Evolutionary conservation across 2,113 vertebrate species (phyloP).

Genomic region (Excalfactoria chinensis): DNA sequence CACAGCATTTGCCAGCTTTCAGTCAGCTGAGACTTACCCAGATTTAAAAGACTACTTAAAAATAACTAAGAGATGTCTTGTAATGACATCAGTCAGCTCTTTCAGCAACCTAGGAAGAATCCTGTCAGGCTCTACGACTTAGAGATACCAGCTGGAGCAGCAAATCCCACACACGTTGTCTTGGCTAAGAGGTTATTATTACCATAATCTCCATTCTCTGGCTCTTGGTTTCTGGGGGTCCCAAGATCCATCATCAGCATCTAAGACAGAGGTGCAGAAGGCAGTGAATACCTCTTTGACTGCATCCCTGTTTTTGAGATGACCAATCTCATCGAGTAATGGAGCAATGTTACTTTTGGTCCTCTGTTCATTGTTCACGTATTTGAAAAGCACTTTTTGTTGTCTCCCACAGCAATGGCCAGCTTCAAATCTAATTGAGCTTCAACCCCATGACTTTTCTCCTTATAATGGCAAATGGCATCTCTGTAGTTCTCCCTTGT

Average conservation of each 20-base stretch:
- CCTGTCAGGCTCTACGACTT: neutral
- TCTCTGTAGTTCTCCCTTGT: neutral
- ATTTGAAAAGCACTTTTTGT: neutral
- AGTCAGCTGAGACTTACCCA: neutral
- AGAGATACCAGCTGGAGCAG: neutral
- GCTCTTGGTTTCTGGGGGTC: neutral
- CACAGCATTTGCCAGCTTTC: neutral
- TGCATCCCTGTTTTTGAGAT: neutral
- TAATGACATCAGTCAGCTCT: neutral
- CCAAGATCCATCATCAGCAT: neutral
- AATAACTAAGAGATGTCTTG: neutral
- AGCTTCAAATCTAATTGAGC: neutral
- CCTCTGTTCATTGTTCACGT: neutral
- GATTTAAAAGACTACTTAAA: neutral
- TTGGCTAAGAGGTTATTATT: neutral
- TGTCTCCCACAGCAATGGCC: neutral
- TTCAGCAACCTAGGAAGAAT: neutral
- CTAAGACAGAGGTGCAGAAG: neutral
- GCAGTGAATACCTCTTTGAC: neutral
- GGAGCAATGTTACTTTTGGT: neutral
- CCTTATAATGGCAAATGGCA: neutral
- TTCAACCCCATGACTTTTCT: neutral
- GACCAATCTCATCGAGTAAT: neutral
- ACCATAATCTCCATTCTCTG: neutral
- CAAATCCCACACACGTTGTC: neutral